Percentiles rank a stretch among this genome's conserved stretches.
These are phyloP conservation scores for Lemur catta DNA, from an alignment of 2,797 vertebrate genomes.

Conservation along the genomic window DNA sequence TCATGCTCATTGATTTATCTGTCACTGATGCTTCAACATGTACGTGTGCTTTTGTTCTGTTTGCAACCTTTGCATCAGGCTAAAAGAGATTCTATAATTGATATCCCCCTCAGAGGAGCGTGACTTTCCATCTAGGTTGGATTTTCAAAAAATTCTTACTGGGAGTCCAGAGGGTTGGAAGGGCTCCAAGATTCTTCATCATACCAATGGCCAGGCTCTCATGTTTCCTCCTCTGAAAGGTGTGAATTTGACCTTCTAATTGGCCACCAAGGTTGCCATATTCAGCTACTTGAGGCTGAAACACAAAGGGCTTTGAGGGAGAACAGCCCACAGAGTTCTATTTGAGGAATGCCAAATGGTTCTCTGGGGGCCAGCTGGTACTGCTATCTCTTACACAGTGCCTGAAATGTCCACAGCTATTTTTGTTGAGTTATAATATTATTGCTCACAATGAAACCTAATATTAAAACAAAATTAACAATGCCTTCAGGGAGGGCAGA, in stretches of 20 bases:
- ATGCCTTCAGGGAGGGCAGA: background rate
- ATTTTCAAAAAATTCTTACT: constrained; percentile 44
- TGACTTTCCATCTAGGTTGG: constrained; percentile 62
- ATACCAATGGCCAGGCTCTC: background rate
- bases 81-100: constrained; percentile 63
- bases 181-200: constrained; percentile 10
- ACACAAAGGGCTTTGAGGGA: constrained; percentile 57
- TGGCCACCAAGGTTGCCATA: constrained; percentile 57
- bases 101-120: constrained; percentile 13
- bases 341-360: constrained; percentile 74
- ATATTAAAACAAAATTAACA: constrained; percentile 59
- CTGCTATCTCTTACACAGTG: constrained; percentile 35
- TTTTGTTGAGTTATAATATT: constrained; percentile 70
- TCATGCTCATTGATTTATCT: background rate
- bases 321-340: constrained; percentile 72
- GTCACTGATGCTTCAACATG: background rate
- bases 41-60: background rate
- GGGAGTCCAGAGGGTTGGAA: background rate
- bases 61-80: constrained; percentile 46
- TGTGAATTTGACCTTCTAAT: constrained; percentile 61
- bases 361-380: constrained; percentile 64
- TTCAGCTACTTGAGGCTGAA: constrained; percentile 49
- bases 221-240: constrained; percentile 11
- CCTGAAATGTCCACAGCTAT: constrained; percentile 59
- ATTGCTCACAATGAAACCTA: constrained; percentile 55